Base-by-base conservation (phyloP, 2,888 invertebrate species). In the Acanthosepion lycidas region DNA sequence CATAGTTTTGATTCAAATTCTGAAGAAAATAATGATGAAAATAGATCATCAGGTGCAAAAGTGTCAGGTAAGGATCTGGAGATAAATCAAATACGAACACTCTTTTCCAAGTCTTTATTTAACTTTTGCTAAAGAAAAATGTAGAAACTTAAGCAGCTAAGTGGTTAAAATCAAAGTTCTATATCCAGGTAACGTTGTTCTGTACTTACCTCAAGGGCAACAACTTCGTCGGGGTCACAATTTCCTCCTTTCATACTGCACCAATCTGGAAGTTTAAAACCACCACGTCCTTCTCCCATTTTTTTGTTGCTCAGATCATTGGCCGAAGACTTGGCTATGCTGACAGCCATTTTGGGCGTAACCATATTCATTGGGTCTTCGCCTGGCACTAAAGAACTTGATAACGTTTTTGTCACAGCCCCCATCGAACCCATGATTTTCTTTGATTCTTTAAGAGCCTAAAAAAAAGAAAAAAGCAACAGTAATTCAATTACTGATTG, bases 261-360 rank as follows among this genome's bases (percentile, higher is more conserved):
- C 95, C 95, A 95, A 49, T 94, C 94, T 26, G 96, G 96, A 23
- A 96, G 53, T 0, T 78, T 51, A 23, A 96, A 95, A 8, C 91
- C 92, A 8, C 95, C 96, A 20, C 95, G 94, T 33, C 96, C 96
- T 23, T 95, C 55, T 8, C 53, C 78, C 26, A 95, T 42, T 18
- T 94, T 95, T 64, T 94, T 94, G 64, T 95, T 95, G 15, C 93
- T 91, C n/a, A 96, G 28, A 48, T 94, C 49, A n/a, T 59, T 42
- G 23, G 95, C 95, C 23, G 55, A 51, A 93, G 95, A 95, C 78
- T 95, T 96, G 28, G 94, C 94, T 26, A 95, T 94, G 18, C 78
- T 92, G 26, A 95, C 48, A 23, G 91, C 91, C 91, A 95, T 91
- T 48, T 95, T 94, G 20, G 95, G 94, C 20, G 95, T 95, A 91